Percentiles rank a stretch among this genome's conserved stretches.
phyloP scores from a whole-genome alignment of 2,113 vertebrate species.

The Tretioscincus oriximinensis region DNA sequence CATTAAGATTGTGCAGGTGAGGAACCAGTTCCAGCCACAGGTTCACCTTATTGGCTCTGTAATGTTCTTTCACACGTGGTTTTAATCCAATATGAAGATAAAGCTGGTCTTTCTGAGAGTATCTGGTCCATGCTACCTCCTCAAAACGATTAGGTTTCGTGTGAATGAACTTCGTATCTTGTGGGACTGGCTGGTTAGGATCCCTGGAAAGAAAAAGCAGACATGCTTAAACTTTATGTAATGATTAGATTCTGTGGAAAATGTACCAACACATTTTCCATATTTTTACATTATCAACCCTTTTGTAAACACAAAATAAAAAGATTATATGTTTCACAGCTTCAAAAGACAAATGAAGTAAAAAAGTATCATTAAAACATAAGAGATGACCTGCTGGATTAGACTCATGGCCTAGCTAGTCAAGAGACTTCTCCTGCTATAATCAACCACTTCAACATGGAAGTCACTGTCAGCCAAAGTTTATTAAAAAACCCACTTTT shows the following conservation, averaged over 20 bases:
- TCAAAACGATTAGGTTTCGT: slow-evolving; percentile 98
- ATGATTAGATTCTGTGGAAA: not conserved
- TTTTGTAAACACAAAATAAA: not conserved
- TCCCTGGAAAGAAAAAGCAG: slow-evolving; percentile 74
- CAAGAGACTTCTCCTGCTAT: too few relatives aligned
- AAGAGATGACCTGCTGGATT: not conserved
- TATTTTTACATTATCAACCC: slow-evolving; percentile 28
- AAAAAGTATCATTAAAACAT: not conserved
- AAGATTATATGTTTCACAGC: not conserved
- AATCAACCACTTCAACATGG: too few relatives aligned
- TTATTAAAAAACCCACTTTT: too few relatives aligned
- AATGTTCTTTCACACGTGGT: slow-evolving; percentile 97
- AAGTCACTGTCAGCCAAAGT: too few relatives aligned
- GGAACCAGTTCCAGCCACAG: slow-evolving; percentile 97
- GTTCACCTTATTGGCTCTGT: slow-evolving; percentile 97
- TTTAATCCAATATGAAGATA: slow-evolving; percentile 98
- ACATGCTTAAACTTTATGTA: slow-evolving; percentile 34
- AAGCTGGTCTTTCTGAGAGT: slow-evolving; percentile 97
- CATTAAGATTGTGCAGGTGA: slow-evolving; percentile 97
- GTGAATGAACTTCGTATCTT: slow-evolving; percentile 98
- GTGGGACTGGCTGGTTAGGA: slow-evolving; percentile 97
- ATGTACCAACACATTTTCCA: slow-evolving; percentile 5
- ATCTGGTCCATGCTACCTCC: slow-evolving; percentile 97
- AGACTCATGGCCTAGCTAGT: too few relatives aligned
- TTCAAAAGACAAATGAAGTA: not conserved